phyloP scores from a whole-genome alignment of 1,140 invertebrate species.

The Archegozetes longisetosus region DNA sequence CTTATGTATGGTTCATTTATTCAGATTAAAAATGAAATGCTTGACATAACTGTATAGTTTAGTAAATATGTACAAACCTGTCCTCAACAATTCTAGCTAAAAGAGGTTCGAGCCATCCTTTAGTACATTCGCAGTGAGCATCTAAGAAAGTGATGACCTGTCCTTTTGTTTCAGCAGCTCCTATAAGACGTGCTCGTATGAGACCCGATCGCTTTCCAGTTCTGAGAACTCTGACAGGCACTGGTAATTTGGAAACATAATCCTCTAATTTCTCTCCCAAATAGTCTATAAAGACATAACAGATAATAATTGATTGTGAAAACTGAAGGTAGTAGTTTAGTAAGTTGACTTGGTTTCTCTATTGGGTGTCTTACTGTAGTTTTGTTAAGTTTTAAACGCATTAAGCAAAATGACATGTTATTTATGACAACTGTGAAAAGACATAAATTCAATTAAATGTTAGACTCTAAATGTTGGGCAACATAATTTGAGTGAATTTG shows the following conservation, averaged over 20 bases:
- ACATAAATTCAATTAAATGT: neutral
- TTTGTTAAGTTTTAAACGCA: no score
- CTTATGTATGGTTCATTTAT: no score
- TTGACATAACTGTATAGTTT: no score
- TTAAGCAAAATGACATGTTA: no score
- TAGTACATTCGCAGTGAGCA: slow-evolving; percentile 75
- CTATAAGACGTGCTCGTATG: slow-evolving; percentile 76
- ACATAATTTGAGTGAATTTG: neutral
- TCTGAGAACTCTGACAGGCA: slow-evolving; percentile 51
- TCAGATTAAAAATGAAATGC: no score
- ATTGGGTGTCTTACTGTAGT: no score
- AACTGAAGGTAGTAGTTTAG: no score
- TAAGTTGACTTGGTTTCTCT: no score
- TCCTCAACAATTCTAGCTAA: slow-evolving; percentile 74
- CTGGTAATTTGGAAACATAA: slow-evolving; percentile 66
- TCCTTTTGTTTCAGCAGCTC: slow-evolving; percentile 74
- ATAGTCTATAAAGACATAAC: slow-evolving; percentile 47
- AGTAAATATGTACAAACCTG: slow-evolving; percentile 30
- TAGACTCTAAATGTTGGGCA: neutral
- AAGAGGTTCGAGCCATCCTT: slow-evolving; percentile 87
- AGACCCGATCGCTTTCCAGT: slow-evolving; percentile 79
- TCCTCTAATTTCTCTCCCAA: slow-evolving; percentile 72
- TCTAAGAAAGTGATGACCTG: slow-evolving; percentile 91
- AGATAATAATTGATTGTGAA: no score
- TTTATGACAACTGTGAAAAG: no score